Conservation (phyloP, 2,888 invertebrate species). For the Cryptocephalus primarius region DNA sequence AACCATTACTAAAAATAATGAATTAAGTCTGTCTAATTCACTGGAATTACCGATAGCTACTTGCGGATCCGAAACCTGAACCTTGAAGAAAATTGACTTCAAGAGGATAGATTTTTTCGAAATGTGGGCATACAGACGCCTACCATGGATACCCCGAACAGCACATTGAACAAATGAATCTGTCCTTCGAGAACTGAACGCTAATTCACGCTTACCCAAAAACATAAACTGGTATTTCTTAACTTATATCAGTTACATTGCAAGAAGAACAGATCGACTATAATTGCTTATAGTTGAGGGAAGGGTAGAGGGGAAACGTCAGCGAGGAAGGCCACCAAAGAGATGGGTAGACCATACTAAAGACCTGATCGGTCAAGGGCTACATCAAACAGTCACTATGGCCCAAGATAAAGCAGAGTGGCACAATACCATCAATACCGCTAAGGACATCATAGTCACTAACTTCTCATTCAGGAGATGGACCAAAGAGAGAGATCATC, state of each 20-base stretch:
- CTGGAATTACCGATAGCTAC: not conserved
- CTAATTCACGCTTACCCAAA: not conserved
- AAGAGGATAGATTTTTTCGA: not conserved
- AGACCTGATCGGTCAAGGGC: no score
- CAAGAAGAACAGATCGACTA: not conserved
- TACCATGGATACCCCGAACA: no score
- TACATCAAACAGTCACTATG: not conserved
- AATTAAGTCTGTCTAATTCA: no score
- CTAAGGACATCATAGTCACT: not conserved
- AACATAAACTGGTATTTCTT: not conserved
- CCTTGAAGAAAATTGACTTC: not conserved
- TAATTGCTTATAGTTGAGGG: not conserved
- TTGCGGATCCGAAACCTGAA: not conserved
- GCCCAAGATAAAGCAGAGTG: not conserved
- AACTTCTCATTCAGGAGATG: not conserved
- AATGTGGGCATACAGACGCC: not conserved
- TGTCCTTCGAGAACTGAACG: not conserved
- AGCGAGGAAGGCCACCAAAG: not conserved
- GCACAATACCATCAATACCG: not conserved
- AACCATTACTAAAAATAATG: not conserved
- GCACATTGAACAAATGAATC: not conserved
- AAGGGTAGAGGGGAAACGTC: not conserved
- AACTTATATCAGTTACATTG: not conserved
- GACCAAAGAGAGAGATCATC: no score
- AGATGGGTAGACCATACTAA: not conserved